phyloP scores from a whole-genome alignment of 2,888 invertebrate species.

The Meandrusa payeni region DNA sequence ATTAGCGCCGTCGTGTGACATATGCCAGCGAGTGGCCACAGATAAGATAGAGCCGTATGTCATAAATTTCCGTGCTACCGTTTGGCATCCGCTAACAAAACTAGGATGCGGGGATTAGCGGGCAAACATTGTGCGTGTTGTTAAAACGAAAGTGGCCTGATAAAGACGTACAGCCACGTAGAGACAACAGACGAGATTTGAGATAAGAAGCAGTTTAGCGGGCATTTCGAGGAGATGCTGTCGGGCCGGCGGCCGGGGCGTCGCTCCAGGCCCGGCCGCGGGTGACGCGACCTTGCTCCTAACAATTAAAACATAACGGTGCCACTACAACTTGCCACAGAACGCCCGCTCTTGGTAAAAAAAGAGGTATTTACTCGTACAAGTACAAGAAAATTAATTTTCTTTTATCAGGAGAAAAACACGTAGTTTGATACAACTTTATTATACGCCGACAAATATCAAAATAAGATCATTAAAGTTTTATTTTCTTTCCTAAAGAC shows the following conservation, averaged over 20 bases:
- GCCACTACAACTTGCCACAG: neutral
- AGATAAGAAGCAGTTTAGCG: constrained; percentile 52
- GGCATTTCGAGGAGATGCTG: constrained; percentile 33
- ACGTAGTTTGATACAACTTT: no score
- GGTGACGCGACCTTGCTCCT: neutral
- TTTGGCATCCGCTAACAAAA: constrained; percentile 68
- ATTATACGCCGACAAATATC: no score
- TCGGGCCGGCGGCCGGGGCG: constrained; percentile 32
- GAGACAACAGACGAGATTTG: constrained; percentile 55
- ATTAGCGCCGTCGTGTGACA: constrained; percentile 67
- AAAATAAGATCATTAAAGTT: no score
- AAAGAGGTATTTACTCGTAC: no score
- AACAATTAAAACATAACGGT: neutral
- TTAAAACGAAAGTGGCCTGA: constrained; percentile 60
- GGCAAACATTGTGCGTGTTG: constrained; percentile 61
- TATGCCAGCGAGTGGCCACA: constrained; percentile 72
- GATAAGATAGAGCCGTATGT: constrained; percentile 80
- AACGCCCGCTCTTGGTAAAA: no score
- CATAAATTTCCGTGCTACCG: constrained; percentile 72
- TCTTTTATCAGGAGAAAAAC: no score
- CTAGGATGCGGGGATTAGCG: constrained; percentile 65
- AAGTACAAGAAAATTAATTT: no score
- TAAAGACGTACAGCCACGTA: constrained; percentile 53
- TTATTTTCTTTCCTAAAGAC: no score
- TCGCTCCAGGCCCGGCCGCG: constrained; percentile 17